Percentiles rank a stretch among this genome's conserved stretches.
These are phyloP conservation scores for Pampusana beccarii DNA, from an alignment of 2,113 vertebrate genomes.

Conservation along the genomic window DNA sequence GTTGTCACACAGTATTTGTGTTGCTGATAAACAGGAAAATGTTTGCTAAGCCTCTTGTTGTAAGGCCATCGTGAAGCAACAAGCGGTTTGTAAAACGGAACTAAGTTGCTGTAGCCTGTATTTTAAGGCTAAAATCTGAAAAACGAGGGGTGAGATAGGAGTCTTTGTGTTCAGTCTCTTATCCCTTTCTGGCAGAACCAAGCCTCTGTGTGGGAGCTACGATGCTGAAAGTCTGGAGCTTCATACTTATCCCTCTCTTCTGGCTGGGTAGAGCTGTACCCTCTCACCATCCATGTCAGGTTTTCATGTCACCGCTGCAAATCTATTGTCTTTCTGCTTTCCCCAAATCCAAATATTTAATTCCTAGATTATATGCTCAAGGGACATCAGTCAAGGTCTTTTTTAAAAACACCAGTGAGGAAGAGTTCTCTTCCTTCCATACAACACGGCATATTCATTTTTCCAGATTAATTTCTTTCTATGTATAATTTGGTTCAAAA, in stretches of 20 bases:
- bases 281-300: background rate
- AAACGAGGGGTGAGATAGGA: background rate
- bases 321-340: background rate
- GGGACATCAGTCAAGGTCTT: background rate
- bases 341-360: background rate
- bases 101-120: background rate
- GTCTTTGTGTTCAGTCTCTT: background rate
- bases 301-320: background rate
- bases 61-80: background rate
- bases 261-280: background rate
- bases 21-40: background rate
- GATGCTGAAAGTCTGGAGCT: background rate
- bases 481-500: background rate
- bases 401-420: background rate
- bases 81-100: conserved; percentile 9
- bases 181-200: background rate
- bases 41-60: background rate
- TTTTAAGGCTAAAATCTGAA: conserved; percentile 35
- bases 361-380: background rate
- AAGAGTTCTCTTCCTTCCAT: background rate
- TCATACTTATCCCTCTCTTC: background rate
- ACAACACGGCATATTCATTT: background rate
- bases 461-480: background rate
- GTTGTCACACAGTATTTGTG: background rate
- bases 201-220: background rate